Evolutionary conservation across 2,113 vertebrate species (phyloP).

Genomic region (Dipodomys stephensi): DNA sequence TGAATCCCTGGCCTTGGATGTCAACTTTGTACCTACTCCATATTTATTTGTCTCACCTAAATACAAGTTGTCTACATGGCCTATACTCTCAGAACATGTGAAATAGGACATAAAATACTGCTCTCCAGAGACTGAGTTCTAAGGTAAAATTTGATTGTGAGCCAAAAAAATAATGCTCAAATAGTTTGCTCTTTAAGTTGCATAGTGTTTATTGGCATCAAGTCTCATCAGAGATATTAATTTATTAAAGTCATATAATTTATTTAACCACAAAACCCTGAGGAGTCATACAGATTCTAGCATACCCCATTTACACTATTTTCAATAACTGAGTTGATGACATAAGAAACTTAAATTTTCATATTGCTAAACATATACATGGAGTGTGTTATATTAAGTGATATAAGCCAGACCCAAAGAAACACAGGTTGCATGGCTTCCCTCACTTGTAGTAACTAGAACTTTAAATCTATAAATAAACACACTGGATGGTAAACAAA

Average conservation of each 20-base stretch:
- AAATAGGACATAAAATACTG: not conserved
- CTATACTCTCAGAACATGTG: not conserved
- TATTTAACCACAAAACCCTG: slow-evolving; percentile 3
- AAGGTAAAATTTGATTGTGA: not conserved
- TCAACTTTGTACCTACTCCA: not conserved
- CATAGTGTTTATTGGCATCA: not conserved
- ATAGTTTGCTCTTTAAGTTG: no score
- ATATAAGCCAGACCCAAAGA: no score
- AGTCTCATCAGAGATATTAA: not conserved
- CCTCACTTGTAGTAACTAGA: no score
- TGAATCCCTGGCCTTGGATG: not conserved
- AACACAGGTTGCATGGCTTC: no score
- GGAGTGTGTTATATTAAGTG: no score
- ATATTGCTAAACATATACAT: no score
- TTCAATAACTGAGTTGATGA: no score
- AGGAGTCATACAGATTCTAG: not conserved
- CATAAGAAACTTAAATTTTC: no score
- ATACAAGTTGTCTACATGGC: not conserved
- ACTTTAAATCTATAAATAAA: no score
- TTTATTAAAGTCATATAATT: not conserved
- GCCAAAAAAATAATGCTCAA: no score
- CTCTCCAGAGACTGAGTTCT: not conserved
- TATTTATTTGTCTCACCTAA: not conserved
- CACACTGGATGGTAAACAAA: no score
- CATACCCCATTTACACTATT: not conserved